phyloP scores from a whole-genome alignment of 2,797 vertebrate genomes.

The Zalophus californianus region DNA sequence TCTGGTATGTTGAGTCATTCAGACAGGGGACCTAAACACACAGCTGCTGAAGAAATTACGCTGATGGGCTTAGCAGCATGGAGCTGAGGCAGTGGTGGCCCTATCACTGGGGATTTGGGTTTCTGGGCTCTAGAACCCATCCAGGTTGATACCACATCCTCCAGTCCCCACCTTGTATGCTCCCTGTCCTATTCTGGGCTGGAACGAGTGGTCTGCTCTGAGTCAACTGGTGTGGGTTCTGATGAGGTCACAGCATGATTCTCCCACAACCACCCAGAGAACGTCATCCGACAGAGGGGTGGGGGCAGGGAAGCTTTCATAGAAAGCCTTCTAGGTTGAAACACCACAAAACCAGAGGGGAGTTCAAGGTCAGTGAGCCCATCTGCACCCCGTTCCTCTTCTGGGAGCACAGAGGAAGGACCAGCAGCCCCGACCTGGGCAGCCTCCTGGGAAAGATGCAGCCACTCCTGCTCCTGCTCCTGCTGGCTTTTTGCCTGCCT shows the following conservation, averaged over 20 bases:
- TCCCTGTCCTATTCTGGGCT: neutral
- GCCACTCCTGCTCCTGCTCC: neutral
- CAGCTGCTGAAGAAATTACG: neutral
- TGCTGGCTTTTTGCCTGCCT: slow-evolving; percentile 7
- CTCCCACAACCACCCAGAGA: slow-evolving; percentile 12
- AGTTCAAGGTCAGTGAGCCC: neutral
- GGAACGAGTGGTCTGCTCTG: slow-evolving; percentile 1
- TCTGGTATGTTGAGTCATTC: neutral
- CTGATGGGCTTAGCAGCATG: neutral
- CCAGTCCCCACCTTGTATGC: neutral
- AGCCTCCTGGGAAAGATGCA: slow-evolving; percentile 53
- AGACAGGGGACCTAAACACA: neutral
- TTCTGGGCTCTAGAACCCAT: neutral
- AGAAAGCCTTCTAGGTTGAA: neutral
- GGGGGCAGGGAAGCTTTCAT: neutral
- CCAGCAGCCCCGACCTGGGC: neutral
- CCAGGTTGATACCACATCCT: neutral
- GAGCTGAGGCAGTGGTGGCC: neutral
- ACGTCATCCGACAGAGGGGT: neutral
- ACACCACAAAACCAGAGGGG: neutral
- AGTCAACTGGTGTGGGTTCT: slow-evolving; percentile 12
- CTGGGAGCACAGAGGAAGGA: neutral
- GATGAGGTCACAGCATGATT: neutral
- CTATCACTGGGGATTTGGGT: neutral
- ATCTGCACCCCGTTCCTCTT: neutral